Percentiles rank a stretch among this genome's conserved stretches.
Evolutionary conservation across 2,113 vertebrate species (phyloP).

Genomic region (Excalfactoria chinensis): DNA sequence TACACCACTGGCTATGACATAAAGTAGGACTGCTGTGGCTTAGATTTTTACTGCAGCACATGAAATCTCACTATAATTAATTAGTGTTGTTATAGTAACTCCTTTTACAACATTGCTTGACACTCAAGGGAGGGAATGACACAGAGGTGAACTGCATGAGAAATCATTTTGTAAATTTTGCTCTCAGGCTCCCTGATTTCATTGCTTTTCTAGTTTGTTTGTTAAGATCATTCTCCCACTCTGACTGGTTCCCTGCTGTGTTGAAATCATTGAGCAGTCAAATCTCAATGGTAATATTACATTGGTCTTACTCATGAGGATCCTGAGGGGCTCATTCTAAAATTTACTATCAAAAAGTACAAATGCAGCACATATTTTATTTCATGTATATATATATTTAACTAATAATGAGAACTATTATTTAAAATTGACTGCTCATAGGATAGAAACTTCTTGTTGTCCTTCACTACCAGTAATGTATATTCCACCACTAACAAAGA

Average conservation of each 20-base stretch:
- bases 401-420: not conserved
- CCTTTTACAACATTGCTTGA: conserved; percentile 56
- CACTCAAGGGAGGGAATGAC: conserved; percentile 19
- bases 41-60: conserved; percentile 45
- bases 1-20: conserved; percentile 40
- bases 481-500: not conserved
- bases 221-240: not conserved
- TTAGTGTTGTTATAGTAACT: conserved; percentile 75
- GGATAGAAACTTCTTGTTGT: not conserved
- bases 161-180: conserved; percentile 44
- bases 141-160: conserved; percentile 12
- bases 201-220: not conserved
- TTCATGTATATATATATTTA: not conserved
- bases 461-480: not conserved
- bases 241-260: conserved; percentile 6
- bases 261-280: conserved; percentile 11
- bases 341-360: conserved; percentile 3
- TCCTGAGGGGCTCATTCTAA: not conserved
- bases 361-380: not conserved
- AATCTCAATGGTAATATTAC: conserved; percentile 21
- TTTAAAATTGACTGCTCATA: not conserved
- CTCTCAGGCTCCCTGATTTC: not conserved
- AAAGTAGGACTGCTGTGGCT: conserved; percentile 24
- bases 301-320: conserved; percentile 22
- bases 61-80: conserved; percentile 74